A percentile compares a stretch with the other conserved stretches of the same genome.
These are phyloP conservation scores for Aleiodes testaceus DNA, from an alignment of 2,888 invertebrate species.

Conservation along the genomic window DNA sequence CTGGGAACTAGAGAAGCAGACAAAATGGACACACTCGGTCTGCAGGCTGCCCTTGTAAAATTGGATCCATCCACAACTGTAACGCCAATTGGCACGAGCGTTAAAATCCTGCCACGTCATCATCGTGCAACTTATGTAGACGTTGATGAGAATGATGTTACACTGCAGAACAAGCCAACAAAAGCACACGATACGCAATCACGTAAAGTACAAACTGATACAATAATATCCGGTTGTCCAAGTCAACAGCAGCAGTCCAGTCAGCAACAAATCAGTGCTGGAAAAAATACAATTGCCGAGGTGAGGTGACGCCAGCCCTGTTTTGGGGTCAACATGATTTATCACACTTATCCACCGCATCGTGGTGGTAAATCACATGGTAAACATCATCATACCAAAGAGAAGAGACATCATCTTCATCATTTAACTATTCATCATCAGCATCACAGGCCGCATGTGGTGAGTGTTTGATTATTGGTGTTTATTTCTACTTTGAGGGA, in stretches of 20 bases:
- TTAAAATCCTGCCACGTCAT: conserved; percentile 60
- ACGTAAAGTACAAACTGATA: conserved; percentile 42
- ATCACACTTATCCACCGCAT: conserved; percentile 71
- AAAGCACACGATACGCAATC: conserved; percentile 24
- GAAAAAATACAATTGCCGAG: conserved; percentile 53
- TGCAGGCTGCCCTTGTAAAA: conserved; percentile 70
- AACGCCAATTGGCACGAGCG: conserved; percentile 66
- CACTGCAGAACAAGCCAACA: conserved; percentile 19
- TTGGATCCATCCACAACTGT: conserved; percentile 71
- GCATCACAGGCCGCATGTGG: conserved; percentile 68
- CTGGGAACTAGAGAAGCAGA: not conserved
- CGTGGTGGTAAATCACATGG: conserved; percentile 67
- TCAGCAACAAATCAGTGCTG: conserved; percentile 47
- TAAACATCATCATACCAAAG: conserved; percentile 68
- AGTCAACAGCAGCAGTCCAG: conserved; percentile 13
- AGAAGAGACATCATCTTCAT: conserved; percentile 67
- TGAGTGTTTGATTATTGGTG: conserved; percentile 57
- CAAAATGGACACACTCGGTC: conserved; percentile 68
- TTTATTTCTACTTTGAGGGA: not conserved
- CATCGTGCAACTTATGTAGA: conserved; percentile 51
- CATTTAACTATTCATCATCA: conserved; percentile 69
- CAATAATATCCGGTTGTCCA: conserved; percentile 21
- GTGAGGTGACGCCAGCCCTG: conserved; percentile 72
- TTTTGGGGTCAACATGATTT: conserved; percentile 68
- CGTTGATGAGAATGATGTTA: conserved; percentile 61